Conservation (phyloP, 2,113 vertebrate species). For the Ophiodon elongatus region DNA sequence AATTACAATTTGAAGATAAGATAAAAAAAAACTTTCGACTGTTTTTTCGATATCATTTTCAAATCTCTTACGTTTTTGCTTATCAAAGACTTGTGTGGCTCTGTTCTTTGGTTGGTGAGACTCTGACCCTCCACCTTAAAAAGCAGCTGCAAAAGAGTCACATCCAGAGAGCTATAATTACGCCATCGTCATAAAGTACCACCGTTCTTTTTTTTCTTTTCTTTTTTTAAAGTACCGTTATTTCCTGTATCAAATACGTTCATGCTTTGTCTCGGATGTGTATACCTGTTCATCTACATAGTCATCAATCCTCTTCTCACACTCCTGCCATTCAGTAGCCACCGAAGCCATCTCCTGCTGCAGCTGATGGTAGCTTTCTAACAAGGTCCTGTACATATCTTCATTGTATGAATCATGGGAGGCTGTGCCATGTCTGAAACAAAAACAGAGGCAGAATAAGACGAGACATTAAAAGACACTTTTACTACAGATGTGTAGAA, state of each 20-base stretch:
- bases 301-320: constrained; percentile 97
- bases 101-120: constrained; percentile 83
- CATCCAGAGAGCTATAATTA: neutral
- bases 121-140: constrained; percentile 85
- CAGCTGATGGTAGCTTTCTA: constrained; percentile 92
- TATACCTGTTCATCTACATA: constrained; percentile 97
- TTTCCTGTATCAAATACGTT: neutral
- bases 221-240: neutral
- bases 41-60: neutral
- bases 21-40: too few relatives aligned
- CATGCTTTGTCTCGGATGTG: neutral
- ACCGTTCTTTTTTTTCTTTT: too few relatives aligned
- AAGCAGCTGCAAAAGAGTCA: constrained; percentile 77
- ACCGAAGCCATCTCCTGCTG: constrained; percentile 93
- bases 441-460: constrained; percentile 2
- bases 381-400: constrained; percentile 91
- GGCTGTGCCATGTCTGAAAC: constrained; percentile 89
- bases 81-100: constrained; percentile 84
- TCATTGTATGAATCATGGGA: constrained; percentile 92
- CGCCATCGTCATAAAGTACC: neutral
- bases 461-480: neutral
- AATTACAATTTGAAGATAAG: neutral
- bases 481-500: neutral
- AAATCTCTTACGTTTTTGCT: constrained; percentile 84
- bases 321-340: constrained; percentile 94